Base-by-base conservation (phyloP, 2,888 invertebrate genomes). In the Meloe dianella region DNA sequence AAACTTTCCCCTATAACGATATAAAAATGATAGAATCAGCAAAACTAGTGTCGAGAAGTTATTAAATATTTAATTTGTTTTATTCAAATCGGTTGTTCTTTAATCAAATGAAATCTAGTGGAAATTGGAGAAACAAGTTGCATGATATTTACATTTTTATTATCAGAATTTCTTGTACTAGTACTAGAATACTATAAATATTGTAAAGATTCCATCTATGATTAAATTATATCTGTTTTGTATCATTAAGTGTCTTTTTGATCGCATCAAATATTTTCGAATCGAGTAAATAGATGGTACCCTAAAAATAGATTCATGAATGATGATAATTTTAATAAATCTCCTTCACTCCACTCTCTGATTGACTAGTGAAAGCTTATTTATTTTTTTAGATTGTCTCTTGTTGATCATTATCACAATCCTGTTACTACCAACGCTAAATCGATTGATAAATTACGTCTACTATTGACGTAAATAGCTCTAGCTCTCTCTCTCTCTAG, bases 1-100 rank as follows among this genome's bases (percentile, higher is more conserved):
- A 30, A 58, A 58, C 30, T 58, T 59, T 35, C 32, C 14, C 32
- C 10, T 9, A 20, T 35, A 59, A 59, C 9, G 20, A 32, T 30
- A 29, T 17, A 27, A 2, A 17, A 59, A 59, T 59, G 35, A 59
- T 24, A 17, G 38, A 20, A 9, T 17, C 7, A 27, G 57, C 1
- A 10, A n/a, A 57, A 57, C 1, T 41, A 22, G 6, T 2, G 29
- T 12, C 1, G 7, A 7, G 4, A 57, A 24, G 7, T 8, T 32
- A 17, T 41, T 41, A 6, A 41, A n/a, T 6, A 41, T 41, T n/a
- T 41, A n/a, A n/a, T n/a, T n/a, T n/a, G n/a, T 41, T 41, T 41
- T 41, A 41, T 41, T 17, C n/a, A 6, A 7, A n/a, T 1, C n/a
- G n/a, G 5, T 17, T n/a, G 41, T 41, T 17, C 2, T n/a, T n/a